Base-by-base conservation (phyloP, 2,888 invertebrate species). In the Heliothis peltigera region DNA sequence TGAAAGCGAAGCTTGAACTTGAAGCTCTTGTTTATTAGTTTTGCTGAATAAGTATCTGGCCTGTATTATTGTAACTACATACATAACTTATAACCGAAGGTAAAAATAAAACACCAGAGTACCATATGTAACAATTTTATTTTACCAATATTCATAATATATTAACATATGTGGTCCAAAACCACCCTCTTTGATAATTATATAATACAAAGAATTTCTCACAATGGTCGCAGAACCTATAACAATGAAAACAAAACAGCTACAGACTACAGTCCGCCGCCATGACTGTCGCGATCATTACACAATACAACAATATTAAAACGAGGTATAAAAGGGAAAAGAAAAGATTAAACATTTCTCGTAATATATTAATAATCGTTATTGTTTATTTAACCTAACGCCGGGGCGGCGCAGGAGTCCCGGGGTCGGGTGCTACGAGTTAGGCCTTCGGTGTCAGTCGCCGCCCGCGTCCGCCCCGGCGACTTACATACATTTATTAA, bases 131-230 rank as follows among this genome's bases (percentile, higher is more conserved):
- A 95, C 94, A 94, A 94, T 94, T 94, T 93, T 93, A 93, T 93
- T 94, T 94, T 94, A 95, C 92, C 94, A 94, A 94, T 94, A 94
- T 94, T 92, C 93, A 92, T 94, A 94, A 95, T 95, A 95, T 94
- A 94, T 95, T 94, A 95, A 94, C 94, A 94, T 92, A 94, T 89
- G 94, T 93, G 94, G 94, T 93, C 93, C 92, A 86, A 80, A 89
- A 90, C 94, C 94, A 94, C 94, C 91, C 90, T 92, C 91, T 92
- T 92, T 92, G 91, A 93, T 91, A 92, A 92, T 93, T 89, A 94
- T 94, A 94, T 94, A 91, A 92, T 94, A 95, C 94, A 95, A 93
- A 92, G 91, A 91, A 93, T 94, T 94, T 94, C 81, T 90, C 93
- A 91, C 92, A 90, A 88, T 88, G 92, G 91, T 91, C 87, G 88